Evolutionary conservation across 2,113 vertebrate species (phyloP), one percentile per base, ranked within the genome.

Genomic region (Fregetta grallaria): DNA sequence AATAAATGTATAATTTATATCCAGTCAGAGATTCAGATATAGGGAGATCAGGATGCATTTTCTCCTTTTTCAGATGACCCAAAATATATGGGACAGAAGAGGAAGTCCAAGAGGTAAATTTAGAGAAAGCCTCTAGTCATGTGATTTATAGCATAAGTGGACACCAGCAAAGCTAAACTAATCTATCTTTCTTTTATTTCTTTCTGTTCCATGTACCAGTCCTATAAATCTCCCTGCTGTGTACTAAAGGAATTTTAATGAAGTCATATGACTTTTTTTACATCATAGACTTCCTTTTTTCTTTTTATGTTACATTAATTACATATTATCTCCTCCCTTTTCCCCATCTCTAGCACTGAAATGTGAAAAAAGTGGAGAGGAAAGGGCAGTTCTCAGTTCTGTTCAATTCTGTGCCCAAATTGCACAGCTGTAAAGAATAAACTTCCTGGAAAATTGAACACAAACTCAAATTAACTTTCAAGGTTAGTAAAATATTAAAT

Each of bases 381-480:
- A 53, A 81, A 87, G 61, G 59, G 86, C 10, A 58, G 29, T 15
- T 80, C 38, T 59, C 42, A 44, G 30, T 38, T 91, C 65, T 72
- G 30, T 67, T 92, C 61, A 45, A 63, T 36, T 92, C 70, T 77
- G 10, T 74, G 29, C 20, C 11, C 53, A 90, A 89, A 91, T 44
- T 66, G 15, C 26, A 42, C 27, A 86, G 15, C 22, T 74, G 6
- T 53, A 55, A 75, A 74, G 88, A 66, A 0, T 8, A 88, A 80
- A 72, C 4, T 77, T 93, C 59, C 58, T 23, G 77, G 61, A 92
- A 97, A 96, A 96, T 30, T 74, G 71, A 91, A 84, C 71, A 86
- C 59, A 94, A 87, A 67, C 36, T 92, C 83, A 96, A 88, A 94
- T 92, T 91, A 90, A 93, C 73, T 94, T 89, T 89, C 63, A 70